These are phyloP conservation scores for Psammodynastes pulverulentus DNA, from an alignment of 2,113 vertebrate genomes.

Conservation along the genomic window DNA sequence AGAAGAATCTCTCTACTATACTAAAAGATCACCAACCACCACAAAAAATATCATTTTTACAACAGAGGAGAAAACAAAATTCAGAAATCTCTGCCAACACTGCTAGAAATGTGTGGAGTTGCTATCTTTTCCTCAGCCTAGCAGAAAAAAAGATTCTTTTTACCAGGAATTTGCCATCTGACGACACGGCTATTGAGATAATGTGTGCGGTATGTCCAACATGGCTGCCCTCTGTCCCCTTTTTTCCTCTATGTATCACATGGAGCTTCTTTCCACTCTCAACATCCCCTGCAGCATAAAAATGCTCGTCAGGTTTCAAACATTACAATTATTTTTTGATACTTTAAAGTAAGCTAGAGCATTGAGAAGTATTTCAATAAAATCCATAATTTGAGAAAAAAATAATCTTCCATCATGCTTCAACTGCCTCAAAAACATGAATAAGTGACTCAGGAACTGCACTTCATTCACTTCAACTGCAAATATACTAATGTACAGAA, in stretches of 20 bases:
- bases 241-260: slow-evolving; percentile 80
- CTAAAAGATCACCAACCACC: not conserved
- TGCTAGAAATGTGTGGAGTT: not conserved
- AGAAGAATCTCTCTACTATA: not conserved
- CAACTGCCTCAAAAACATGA: fast-evolving
- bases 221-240: slow-evolving; percentile 75
- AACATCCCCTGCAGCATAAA: slow-evolving; percentile 79
- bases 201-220: slow-evolving; percentile 82
- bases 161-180: slow-evolving; percentile 93
- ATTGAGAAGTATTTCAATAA: not conserved
- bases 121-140: not conserved
- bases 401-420: not conserved
- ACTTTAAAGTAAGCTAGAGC: not conserved
- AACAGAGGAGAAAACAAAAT: not conserved
- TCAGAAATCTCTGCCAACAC: not conserved
- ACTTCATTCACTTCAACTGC: not conserved
- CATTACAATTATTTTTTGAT: not conserved
- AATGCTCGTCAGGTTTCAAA: not conserved
- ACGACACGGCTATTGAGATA: slow-evolving; percentile 92
- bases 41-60: not conserved
- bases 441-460: not conserved
- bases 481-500: not conserved
- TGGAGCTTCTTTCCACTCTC: slow-evolving; percentile 84
- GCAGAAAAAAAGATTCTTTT: not conserved
- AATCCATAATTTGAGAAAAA: not conserved